Evolutionary conservation across 1,140 invertebrate species (phyloP).

Genomic region (Nomia melanderi): DNA sequence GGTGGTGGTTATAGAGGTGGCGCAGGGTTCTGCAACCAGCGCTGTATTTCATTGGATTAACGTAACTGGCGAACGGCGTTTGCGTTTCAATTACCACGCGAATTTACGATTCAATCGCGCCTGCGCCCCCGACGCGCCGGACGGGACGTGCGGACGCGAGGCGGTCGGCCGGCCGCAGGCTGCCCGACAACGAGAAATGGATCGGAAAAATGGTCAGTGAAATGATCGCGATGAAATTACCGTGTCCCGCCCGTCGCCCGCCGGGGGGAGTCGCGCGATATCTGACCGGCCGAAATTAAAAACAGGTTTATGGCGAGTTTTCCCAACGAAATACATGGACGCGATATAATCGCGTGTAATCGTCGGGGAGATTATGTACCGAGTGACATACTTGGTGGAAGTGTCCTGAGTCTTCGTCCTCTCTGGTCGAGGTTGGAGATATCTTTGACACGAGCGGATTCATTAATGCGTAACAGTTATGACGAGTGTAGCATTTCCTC

Average conservation of each 20-base stretch:
- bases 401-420: too few relatives aligned
- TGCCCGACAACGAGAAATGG: slow-evolving; percentile 41
- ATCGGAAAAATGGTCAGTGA: slow-evolving; percentile 58
- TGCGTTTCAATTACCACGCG: slow-evolving; percentile 71
- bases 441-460: too few relatives aligned
- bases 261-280: too few relatives aligned
- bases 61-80: slow-evolving; percentile 65
- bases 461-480: too few relatives aligned
- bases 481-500: too few relatives aligned
- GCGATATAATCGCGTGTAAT: too few relatives aligned
- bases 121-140: slow-evolving; percentile 39
- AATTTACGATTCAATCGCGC: slow-evolving; percentile 64
- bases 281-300: too few relatives aligned
- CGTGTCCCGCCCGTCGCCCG: slow-evolving; percentile 23
- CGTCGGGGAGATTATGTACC: too few relatives aligned
- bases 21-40: slow-evolving; percentile 35
- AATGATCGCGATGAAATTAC: slow-evolving; percentile 63
- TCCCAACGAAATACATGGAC: too few relatives aligned
- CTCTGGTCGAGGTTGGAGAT: too few relatives aligned
- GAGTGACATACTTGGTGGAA: too few relatives aligned
- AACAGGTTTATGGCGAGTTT: too few relatives aligned
- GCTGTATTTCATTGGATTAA: slow-evolving; percentile 70
- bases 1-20: slow-evolving; percentile 35
- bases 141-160: not conserved
- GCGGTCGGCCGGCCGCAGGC: not conserved